Evolutionary conservation across 2,888 invertebrate species (phyloP).

Genomic region (Odontothrips loti): DNA sequence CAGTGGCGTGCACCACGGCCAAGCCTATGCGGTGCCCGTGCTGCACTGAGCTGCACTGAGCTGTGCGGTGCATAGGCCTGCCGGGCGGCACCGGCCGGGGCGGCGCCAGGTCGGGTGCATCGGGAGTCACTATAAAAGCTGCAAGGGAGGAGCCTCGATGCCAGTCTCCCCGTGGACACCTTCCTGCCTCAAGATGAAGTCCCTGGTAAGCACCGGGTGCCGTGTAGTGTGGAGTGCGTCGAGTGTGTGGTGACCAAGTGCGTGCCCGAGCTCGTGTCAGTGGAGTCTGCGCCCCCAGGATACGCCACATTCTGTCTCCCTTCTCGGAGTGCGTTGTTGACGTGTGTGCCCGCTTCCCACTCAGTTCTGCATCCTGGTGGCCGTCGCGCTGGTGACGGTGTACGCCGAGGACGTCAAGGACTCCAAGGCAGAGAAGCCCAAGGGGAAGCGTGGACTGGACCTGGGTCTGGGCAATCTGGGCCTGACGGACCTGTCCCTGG

Average conservation of each 20-base stretch:
- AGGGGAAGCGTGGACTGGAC: constrained; percentile 19
- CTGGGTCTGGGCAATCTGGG: neutral
- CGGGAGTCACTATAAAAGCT: neutral
- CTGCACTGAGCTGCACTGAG: neutral
- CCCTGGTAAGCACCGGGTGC: neutral
- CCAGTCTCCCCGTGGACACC: constrained; percentile 25
- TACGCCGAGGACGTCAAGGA: constrained; percentile 17
- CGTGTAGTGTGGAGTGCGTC: neutral
- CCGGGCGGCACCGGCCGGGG: neutral
- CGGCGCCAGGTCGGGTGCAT: too few relatives aligned
- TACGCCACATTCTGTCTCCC: too few relatives aligned
- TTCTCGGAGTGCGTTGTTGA: neutral
- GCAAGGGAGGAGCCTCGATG: constrained; percentile 5
- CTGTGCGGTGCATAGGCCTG: neutral
- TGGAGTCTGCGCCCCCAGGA: too few relatives aligned
- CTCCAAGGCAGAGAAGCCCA: constrained; percentile 12
- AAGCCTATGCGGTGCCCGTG: neutral
- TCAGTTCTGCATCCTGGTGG: neutral
- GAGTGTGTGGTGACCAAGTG: neutral
- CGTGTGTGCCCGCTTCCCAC: neutral
- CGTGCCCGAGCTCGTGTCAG: neutral
- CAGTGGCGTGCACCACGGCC: neutral
- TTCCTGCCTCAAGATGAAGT: constrained; percentile 20
- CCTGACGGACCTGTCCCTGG: neutral
- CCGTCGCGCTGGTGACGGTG: constrained; percentile 5